Conservation (phyloP, 2,888 invertebrate species). For the Synanthedon tipuliformis region DNA sequence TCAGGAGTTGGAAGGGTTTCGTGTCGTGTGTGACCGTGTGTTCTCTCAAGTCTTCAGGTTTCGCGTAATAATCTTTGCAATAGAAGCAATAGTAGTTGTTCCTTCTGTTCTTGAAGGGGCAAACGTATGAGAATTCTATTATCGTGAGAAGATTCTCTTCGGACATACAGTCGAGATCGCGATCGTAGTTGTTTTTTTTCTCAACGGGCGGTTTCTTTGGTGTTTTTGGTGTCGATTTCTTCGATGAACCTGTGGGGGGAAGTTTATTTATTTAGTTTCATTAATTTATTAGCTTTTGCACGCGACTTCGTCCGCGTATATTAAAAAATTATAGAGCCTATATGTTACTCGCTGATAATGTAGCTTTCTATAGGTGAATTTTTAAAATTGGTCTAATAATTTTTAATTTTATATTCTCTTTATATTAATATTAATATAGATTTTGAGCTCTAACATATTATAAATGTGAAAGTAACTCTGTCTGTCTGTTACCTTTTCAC, state of each 20-base stretch:
- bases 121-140: slow-evolving; percentile 54
- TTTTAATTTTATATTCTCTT: too few relatives aligned
- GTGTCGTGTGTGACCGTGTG: slow-evolving; percentile 54
- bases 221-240: slow-evolving; percentile 17
- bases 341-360: too few relatives aligned
- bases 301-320: too few relatives aligned
- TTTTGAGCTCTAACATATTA: too few relatives aligned
- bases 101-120: slow-evolving; percentile 53
- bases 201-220: slow-evolving; percentile 36
- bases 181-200: slow-evolving; percentile 46
- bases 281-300: too few relatives aligned
- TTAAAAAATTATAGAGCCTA: too few relatives aligned
- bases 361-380: too few relatives aligned
- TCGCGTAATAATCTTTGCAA: slow-evolving; percentile 57
- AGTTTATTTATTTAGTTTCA: too few relatives aligned
- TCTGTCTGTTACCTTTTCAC: too few relatives aligned
- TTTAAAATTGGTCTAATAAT: too few relatives aligned
- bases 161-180: slow-evolving; percentile 57
- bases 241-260: slow-evolving; percentile 18
- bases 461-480: too few relatives aligned
- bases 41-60: slow-evolving; percentile 53
- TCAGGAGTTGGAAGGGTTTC: slow-evolving; percentile 50
- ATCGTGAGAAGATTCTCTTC: slow-evolving; percentile 55
- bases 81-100: slow-evolving; percentile 63
- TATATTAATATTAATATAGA: too few relatives aligned